phyloP scores from a whole-genome alignment of 2,888 invertebrate species.

The Trachelus iudaicus region DNA sequence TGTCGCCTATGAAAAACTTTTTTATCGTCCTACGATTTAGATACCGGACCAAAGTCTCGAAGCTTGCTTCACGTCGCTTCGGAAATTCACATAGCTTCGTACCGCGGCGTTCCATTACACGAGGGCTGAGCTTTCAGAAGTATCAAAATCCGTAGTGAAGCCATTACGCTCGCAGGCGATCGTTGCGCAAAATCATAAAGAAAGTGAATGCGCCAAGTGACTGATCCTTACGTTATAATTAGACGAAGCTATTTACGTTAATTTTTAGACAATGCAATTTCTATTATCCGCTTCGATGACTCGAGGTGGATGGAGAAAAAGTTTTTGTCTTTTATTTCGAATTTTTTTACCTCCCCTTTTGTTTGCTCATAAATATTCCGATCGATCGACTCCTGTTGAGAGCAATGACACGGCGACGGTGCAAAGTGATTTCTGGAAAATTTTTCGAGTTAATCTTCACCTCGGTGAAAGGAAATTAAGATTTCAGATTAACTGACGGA shows the following conservation, averaged over 20 bases:
- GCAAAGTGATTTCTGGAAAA: neutral
- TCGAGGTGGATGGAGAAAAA: neutral
- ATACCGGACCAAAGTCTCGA: neutral
- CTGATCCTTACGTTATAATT: neutral
- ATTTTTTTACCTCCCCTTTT: neutral
- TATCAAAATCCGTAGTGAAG: neutral
- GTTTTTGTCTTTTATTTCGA: neutral
- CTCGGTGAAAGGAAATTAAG: neutral
- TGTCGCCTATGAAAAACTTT: neutral
- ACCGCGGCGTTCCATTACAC: neutral
- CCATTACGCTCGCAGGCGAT: neutral
- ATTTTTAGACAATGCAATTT: neutral
- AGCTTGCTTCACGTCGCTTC: neutral
- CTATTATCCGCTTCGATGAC: neutral
- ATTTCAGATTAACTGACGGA: no score
- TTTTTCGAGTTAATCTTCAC: neutral
- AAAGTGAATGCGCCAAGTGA: neutral
- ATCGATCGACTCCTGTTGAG: neutral
- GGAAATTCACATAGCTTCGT: neutral
- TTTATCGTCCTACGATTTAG: neutral
- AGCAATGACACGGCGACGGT: neutral
- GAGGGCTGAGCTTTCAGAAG: neutral
- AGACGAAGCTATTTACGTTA: neutral
- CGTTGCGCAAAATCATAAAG: neutral
- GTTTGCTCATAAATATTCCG: neutral